Base-by-base conservation (phyloP, 1,140 invertebrate genomes). In the Drosophila busckii region DNA sequence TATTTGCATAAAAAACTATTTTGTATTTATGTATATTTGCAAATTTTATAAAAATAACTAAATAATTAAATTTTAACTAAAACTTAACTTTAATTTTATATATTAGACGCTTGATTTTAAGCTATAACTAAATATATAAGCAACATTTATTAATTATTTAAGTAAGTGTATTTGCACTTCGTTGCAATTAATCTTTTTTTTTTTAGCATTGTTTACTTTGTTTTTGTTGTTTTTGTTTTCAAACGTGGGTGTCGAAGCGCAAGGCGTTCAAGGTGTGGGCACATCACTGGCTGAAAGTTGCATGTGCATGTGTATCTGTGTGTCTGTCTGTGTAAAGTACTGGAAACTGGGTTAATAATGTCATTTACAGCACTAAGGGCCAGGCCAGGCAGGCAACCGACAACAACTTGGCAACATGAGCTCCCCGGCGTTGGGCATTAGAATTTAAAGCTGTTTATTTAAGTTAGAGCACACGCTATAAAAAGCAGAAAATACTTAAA, bases 271-370 rank as follows among this genome's bases (percentile, higher is more conserved):
- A 53, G 50, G 35, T 55, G 42, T 20, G 25, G 46, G 38, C 48
- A 17, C n/a, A n/a, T n/a, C n/a, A n/a, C n/a, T 44, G 31, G 12
- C 38, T 35, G 17, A 12, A 29, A 5, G 13, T 29, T 26, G 2
- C 26, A 15, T 42, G 25, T n/a, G 41, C 25, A 19, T 10, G 22
- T 32, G 19, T 20, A 26, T 44, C 32, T 46, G 44, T 44, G 25
- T 49, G 25, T 20, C 31, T 49, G 35, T 29, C 22, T 16, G 35
- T 35, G 22, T 67, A 69, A 65, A 73, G 68, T 56, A 52, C 37
- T 37, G 44, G 38, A 75, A 82, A 75, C 75, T 80, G 48, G 75
- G 73, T 80, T 82, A 82, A 82, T 80, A 80, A 80, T 80, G 75
- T 75, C 75, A 78, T 78, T 78, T 78, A 68, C 63, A 82, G 75